Conservation (phyloP, 2,113 vertebrate species). For the Macroglossus sobrinus region DNA sequence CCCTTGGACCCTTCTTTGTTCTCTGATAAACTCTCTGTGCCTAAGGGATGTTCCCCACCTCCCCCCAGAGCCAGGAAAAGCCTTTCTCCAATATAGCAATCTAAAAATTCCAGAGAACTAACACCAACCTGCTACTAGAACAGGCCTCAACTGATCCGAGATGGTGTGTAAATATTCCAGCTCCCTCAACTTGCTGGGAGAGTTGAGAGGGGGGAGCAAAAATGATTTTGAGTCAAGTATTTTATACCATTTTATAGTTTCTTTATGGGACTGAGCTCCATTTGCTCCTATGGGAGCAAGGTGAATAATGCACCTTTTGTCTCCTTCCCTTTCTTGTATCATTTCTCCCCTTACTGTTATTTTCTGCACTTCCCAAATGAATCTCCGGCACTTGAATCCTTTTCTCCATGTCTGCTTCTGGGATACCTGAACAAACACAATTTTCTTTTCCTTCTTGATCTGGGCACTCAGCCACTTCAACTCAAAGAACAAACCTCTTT, state of each 20-base stretch:
- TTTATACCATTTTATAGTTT: background rate
- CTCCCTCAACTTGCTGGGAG: background rate
- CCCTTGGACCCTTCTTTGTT: background rate
- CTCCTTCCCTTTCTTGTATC: background rate
- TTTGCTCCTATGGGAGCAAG: background rate
- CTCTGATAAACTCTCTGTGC: background rate
- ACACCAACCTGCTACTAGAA: background rate
- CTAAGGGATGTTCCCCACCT: background rate
- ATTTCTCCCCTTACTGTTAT: background rate
- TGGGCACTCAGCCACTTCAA: background rate
- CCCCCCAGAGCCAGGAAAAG: background rate
- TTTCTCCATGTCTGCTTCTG: background rate
- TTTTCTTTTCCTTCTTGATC: slow-evolving; percentile 39
- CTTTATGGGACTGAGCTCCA: background rate
- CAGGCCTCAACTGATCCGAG: background rate
- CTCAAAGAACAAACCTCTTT: background rate
- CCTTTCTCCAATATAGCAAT: background rate
- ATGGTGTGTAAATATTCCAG: background rate
- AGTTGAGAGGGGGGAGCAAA: background rate
- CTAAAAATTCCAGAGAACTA: background rate
- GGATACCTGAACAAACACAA: slow-evolving; percentile 31
- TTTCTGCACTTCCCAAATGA: background rate
- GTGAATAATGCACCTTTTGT: background rate
- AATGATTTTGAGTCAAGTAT: background rate
- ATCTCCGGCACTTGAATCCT: background rate